Evolutionary conservation across 2,113 vertebrate species (phyloP).

Genomic region (Urocolius indicus): DNA sequence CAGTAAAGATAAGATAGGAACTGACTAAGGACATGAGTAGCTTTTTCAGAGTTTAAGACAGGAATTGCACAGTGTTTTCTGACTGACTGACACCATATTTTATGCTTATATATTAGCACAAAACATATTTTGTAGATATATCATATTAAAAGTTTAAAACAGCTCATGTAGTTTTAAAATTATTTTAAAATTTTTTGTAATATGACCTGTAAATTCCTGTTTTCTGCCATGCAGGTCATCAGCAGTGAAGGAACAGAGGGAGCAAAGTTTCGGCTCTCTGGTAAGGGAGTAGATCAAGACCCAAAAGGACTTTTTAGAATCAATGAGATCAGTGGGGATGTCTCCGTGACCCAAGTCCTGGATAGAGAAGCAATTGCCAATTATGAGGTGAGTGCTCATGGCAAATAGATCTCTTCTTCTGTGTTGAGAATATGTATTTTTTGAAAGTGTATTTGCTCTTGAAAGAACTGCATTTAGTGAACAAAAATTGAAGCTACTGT

Average conservation of each 20-base stretch:
- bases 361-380: conserved; percentile 88
- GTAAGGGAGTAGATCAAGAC: conserved; percentile 92
- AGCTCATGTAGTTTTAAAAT: not conserved
- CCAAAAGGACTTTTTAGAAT: conserved; percentile 92
- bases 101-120: no score
- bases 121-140: not conserved
- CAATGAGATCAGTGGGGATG: conserved; percentile 87
- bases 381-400: conserved; percentile 84
- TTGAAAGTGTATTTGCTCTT: not conserved
- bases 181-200: not conserved
- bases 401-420: not conserved
- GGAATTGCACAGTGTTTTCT: not conserved
- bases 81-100: not conserved
- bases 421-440: not conserved
- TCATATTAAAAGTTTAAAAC: not conserved
- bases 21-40: not conserved
- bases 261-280: conserved; percentile 90
- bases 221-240: conserved; percentile 82
- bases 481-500: not conserved
- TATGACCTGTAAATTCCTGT: not conserved
- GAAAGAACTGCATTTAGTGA: not conserved
- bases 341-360: conserved; percentile 87
- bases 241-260: conserved; percentile 81
- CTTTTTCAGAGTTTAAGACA: not conserved
- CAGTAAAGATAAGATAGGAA: not conserved